phyloP scores from a whole-genome alignment of 2,797 vertebrate species.

The Sebastes jordani region DNA sequence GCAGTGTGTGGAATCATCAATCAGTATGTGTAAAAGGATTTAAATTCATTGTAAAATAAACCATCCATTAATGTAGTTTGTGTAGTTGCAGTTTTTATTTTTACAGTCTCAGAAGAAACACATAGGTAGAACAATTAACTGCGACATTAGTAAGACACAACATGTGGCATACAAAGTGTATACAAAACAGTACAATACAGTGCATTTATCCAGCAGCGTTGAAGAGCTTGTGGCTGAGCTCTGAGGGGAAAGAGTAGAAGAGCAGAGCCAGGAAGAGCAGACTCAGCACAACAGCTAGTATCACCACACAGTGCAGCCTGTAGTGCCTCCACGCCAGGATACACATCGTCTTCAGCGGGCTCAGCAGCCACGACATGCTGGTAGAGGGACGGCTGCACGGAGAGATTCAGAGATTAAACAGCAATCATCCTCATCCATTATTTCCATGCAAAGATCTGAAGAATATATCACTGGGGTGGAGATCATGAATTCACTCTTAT shows the following conservation, averaged over 20 bases:
- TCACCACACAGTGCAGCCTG: slow-evolving; percentile 59
- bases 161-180: neutral
- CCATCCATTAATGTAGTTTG: neutral
- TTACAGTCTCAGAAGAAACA: neutral
- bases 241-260: slow-evolving; percentile 77
- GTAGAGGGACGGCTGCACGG: slow-evolving; percentile 70
- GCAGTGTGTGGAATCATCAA: neutral
- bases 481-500: no score
- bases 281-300: slow-evolving; percentile 47
- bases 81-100: neutral
- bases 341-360: slow-evolving; percentile 59
- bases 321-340: slow-evolving; percentile 77
- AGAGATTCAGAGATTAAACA: slow-evolving; percentile 22
- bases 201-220: slow-evolving; percentile 54
- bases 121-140: neutral
- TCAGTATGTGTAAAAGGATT: neutral
- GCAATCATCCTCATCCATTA: neutral
- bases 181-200: neutral
- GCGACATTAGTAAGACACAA: neutral
- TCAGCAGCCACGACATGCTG: slow-evolving; percentile 79
- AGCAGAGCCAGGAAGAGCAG: slow-evolving; percentile 72
- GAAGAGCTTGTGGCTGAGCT: slow-evolving; percentile 75
- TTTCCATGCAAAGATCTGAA: neutral
- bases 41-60: slow-evolving; percentile 18
- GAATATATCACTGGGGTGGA: neutral